Percentiles rank a stretch among this genome's conserved stretches.
These are phyloP conservation scores for Argyrosomus japonicus DNA, from an alignment of 2,113 vertebrate species.

Conservation along the genomic window DNA sequence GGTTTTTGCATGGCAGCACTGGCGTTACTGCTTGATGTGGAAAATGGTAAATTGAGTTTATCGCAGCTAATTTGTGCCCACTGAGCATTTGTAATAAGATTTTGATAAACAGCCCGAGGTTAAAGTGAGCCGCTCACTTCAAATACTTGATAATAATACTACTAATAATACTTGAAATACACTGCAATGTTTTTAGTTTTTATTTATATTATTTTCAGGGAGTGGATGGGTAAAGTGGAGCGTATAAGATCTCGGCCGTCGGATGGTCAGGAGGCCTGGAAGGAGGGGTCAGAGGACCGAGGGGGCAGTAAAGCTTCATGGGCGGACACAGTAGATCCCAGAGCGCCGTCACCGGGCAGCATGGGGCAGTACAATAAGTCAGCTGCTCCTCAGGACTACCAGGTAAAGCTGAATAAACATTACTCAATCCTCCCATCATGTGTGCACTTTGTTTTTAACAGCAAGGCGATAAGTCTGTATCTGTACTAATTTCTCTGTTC, in stretches of 20 bases:
- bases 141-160: too few species aligned
- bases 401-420: constrained; percentile 82
- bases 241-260: constrained; percentile 84
- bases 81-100: neutral
- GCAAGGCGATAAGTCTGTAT: neutral
- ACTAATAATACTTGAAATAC: too few species aligned
- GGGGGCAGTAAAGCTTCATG: constrained; percentile 77
- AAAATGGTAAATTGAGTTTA: neutral
- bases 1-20: too few species aligned
- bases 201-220: constrained; percentile 67
- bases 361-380: constrained; percentile 84
- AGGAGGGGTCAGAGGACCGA: constrained; percentile 87
- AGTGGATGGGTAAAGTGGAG: constrained; percentile 86
- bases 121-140: neutral
- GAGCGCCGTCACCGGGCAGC: constrained; percentile 81
- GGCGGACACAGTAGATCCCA: constrained; percentile 78
- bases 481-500: neutral
- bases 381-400: constrained; percentile 84
- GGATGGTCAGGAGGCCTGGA: constrained; percentile 85
- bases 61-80: neutral
- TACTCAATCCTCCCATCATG: neutral
- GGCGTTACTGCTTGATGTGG: too few species aligned
- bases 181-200: neutral
- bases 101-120: neutral
- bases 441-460: neutral